phyloP scores from a whole-genome alignment of 2,113 vertebrate species.

The Cyrtonyx montezumae region DNA sequence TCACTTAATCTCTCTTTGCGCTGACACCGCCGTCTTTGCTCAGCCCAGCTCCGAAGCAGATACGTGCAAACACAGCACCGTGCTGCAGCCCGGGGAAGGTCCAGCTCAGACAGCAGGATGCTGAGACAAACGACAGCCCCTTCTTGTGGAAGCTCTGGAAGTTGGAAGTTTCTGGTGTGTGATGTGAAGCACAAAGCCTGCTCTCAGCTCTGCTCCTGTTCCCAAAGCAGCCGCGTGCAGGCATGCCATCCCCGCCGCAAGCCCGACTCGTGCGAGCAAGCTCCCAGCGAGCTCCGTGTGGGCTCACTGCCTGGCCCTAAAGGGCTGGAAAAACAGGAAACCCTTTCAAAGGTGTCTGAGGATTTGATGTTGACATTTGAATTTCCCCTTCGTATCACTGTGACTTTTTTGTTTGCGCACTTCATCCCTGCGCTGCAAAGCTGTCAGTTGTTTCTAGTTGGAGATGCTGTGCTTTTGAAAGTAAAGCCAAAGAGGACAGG shows the following conservation, averaged over 20 bases:
- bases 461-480: conserved; percentile 32
- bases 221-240: background rate
- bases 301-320: background rate
- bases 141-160: background rate
- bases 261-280: background rate
- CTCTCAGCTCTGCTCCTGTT: background rate
- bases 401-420: background rate
- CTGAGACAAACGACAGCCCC: background rate
- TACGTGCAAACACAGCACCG: background rate
- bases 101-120: background rate
- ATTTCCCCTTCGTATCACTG: conserved; percentile 51
- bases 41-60: background rate
- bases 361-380: conserved; percentile 30
- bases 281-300: background rate
- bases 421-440: background rate
- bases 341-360: conserved; percentile 58
- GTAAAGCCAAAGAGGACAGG: background rate
- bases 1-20: conserved; percentile 50
- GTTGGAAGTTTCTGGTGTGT: background rate
- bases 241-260: rapidly evolving
- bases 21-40: conserved; percentile 24
- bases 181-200: background rate
- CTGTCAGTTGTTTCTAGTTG: conserved; percentile 18
- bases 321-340: conserved; percentile 48
- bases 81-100: background rate